phyloP scores from a whole-genome alignment of 37 sponge, comb jelly and placozoan species.

The Hormiphora californensis region DNA sequence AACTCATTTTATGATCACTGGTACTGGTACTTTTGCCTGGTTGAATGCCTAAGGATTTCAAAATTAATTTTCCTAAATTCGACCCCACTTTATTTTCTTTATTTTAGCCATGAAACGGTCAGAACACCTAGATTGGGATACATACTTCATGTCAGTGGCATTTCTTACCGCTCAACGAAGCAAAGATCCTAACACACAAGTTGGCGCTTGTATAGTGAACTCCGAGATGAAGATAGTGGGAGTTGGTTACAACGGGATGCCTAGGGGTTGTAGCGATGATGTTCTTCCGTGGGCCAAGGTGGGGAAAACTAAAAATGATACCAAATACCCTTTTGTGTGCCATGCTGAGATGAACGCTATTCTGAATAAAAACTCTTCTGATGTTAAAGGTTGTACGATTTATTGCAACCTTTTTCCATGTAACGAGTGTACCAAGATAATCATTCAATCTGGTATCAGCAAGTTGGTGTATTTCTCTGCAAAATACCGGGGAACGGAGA shows the following conservation, averaged over 20 bases:
- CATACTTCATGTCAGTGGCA: conserved; percentile 98
- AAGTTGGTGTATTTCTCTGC: conserved; percentile 63
- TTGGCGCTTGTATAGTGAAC: conserved; percentile 95
- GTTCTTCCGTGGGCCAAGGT: conserved; percentile 85
- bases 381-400: conserved; percentile 84
- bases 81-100: too few relatives aligned
- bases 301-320: conserved; percentile 66
- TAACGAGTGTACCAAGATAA: conserved; percentile 94
- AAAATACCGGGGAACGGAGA: conserved; percentile 72
- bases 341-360: conserved; percentile 99
- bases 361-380: conserved; percentile 84
- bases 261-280: conserved; percentile 94
- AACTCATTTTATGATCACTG: too few relatives aligned
- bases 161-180: conserved; percentile 92
- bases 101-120: too few relatives aligned
- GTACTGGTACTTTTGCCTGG: too few relatives aligned
- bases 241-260: conserved; percentile 99
- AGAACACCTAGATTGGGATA: conserved; percentile 83
- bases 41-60: too few relatives aligned
- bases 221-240: conserved; percentile 91
- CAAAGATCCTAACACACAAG: conserved; percentile 96
- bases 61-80: too few relatives aligned
- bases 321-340: conserved; percentile 96
- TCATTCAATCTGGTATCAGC: conserved; percentile 60
- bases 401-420: conserved; percentile 93